Evolutionary conservation across 2,888 invertebrate species (phyloP).

Genomic region (Erebia epiphron): DNA sequence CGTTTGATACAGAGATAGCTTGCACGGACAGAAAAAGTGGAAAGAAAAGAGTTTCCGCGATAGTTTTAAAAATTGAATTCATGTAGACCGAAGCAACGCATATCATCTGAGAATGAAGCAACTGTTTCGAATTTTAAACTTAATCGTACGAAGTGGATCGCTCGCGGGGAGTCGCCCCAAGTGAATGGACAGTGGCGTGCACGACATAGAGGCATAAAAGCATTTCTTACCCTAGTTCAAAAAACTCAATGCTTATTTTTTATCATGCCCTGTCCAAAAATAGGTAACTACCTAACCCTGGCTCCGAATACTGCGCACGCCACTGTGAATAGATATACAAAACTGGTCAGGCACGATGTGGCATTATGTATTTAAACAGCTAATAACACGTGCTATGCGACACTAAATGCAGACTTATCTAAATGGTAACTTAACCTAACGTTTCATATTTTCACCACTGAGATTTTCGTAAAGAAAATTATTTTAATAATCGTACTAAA

Average conservation of each 20-base stretch:
- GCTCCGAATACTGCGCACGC: too few species aligned
- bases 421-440: slow-evolving; percentile 71
- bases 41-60: too few species aligned
- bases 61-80: too few species aligned
- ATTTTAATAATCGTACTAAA: background rate
- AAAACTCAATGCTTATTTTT: too few species aligned
- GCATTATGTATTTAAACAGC: slow-evolving; percentile 51
- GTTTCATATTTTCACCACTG: slow-evolving; percentile 38
- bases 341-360: slow-evolving; percentile 74
- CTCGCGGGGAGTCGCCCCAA: slow-evolving; percentile 12
- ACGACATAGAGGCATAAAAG: too few species aligned
- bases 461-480: slow-evolving; percentile 13
- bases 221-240: too few species aligned
- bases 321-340: slow-evolving; percentile 53
- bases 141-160: background rate
- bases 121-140: slow-evolving; percentile 22
- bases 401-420: slow-evolving; percentile 73
- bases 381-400: slow-evolving; percentile 52
- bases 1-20: too few species aligned
- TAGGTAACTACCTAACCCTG: too few species aligned
- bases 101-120: background rate
- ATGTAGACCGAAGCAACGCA: too few species aligned
- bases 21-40: too few species aligned
- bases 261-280: too few species aligned
- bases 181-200: too few species aligned